Conservation (phyloP, 2,797 vertebrate genomes). For the Austrolebias charrua region DNA sequence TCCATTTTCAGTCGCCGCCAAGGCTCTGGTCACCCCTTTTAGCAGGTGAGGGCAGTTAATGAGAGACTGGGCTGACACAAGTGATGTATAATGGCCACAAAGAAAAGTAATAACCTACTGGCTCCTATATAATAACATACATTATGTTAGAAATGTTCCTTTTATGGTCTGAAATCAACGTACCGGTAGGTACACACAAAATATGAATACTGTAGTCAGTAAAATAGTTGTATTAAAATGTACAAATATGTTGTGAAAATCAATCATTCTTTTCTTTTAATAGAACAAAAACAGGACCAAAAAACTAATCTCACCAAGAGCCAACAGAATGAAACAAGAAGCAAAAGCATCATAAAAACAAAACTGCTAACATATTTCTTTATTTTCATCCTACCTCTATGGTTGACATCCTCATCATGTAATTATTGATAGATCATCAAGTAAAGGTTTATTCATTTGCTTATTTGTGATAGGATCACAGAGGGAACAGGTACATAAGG, state of each 20-base stretch:
- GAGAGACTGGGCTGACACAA: slow-evolving; percentile 17
- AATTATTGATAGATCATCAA: too few relatives aligned
- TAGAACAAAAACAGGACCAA: neutral
- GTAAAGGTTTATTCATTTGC: too few relatives aligned
- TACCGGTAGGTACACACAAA: too few relatives aligned
- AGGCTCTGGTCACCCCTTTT: slow-evolving; percentile 11
- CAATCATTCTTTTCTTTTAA: too few relatives aligned
- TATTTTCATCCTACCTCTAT: too few relatives aligned
- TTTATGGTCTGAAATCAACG: slow-evolving; percentile 10
- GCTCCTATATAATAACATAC: slow-evolving; percentile 8
- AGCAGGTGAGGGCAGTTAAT: slow-evolving; percentile 37
- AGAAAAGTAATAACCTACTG: slow-evolving; percentile 15
- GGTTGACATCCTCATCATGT: too few relatives aligned
- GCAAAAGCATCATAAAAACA: neutral
- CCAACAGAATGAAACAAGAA: neutral
- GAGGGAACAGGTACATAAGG: too few relatives aligned
- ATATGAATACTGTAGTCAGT: neutral
- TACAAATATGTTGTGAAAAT: neutral
- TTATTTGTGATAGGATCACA: too few relatives aligned
- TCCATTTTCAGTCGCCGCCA: slow-evolving; percentile 17
- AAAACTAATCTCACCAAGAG: neutral
- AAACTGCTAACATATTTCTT: neutral
- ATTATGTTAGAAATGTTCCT: slow-evolving; percentile 2
- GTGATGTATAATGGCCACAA: slow-evolving; percentile 9
- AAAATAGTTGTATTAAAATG: neutral